A percentile compares a stretch with the other conserved stretches of the same genome.
Evolutionary conservation across 1,140 invertebrate species (phyloP).

Genomic region (Lucilia cuprina): DNA sequence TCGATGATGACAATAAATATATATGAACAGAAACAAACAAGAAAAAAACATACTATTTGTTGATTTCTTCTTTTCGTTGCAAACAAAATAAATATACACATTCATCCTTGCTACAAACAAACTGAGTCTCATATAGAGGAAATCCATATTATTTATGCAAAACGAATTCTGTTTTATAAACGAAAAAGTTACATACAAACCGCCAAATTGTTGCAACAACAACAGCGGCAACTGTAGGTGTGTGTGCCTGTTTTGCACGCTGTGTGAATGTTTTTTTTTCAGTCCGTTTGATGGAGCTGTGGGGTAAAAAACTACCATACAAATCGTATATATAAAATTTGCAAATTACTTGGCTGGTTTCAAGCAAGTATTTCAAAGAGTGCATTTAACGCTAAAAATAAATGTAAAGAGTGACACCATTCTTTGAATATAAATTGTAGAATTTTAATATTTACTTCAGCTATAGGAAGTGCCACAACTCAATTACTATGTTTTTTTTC

Average conservation of each 20-base stretch:
- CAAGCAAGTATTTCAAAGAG: background rate
- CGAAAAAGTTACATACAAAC: background rate
- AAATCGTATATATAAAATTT: background rate
- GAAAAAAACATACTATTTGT: background rate
- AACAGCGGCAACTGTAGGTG: background rate
- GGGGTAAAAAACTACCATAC: background rate
- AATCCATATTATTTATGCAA: conserved; percentile 32
- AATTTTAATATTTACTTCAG: no score
- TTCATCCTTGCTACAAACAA: background rate
- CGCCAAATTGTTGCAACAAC: background rate
- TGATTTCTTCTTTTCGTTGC: background rate
- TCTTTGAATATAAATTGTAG: no score
- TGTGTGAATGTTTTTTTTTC: background rate
- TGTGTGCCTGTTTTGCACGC: background rate
- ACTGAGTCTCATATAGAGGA: background rate
- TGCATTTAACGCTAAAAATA: background rate
- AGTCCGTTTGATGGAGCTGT: background rate
- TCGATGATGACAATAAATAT: conserved; percentile 8
- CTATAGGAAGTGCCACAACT: no score
- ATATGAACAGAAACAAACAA: background rate
- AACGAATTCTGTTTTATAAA: conserved; percentile 24
- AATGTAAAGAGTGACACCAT: no score
- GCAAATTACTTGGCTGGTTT: background rate
- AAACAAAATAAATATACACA: background rate
- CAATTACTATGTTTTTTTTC: no score